Conservation (phyloP, 2,888 invertebrate genomes). For the Drosophila imparisetae region DNA sequence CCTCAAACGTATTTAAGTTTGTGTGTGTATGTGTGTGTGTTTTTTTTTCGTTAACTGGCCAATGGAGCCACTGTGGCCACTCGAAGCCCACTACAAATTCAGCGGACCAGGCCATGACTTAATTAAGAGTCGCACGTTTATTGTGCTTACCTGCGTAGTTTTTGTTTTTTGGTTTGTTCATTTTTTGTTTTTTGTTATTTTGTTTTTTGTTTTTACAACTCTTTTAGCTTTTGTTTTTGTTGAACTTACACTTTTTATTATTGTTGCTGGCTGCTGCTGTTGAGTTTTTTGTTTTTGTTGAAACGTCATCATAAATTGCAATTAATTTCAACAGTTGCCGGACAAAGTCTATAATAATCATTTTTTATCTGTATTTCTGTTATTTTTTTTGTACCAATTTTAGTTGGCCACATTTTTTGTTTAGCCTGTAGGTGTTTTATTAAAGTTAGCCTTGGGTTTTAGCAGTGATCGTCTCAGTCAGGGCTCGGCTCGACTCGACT, state of each 20-base stretch:
- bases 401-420: constrained; percentile 1
- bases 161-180: constrained; percentile 41
- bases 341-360: constrained; percentile 54
- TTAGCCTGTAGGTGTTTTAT: constrained; percentile 79
- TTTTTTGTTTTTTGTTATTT: constrained; percentile 41
- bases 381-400: constrained; percentile 11
- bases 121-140: constrained; percentile 79
- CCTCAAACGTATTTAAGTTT: constrained; percentile 40
- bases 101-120: constrained; percentile 71
- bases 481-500: constrained; percentile 12
- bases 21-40: constrained; percentile 6
- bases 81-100: constrained; percentile 69
- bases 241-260: constrained; percentile 58
- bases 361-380: constrained; percentile 17
- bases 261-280: constrained; percentile 27
- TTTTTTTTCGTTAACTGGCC: constrained; percentile 40
- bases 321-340: constrained; percentile 76
- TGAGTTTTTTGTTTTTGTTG: constrained; percentile 65
- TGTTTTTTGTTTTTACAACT: constrained; percentile 49
- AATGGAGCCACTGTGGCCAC: constrained; percentile 69
- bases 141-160: constrained; percentile 79
- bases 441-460: constrained; percentile 71
- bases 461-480: constrained; percentile 38
- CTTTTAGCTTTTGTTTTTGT: constrained; percentile 63
- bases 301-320: constrained; percentile 81